Percentiles rank a stretch among this genome's conserved stretches.
Conservation (phyloP, 2,113 vertebrate genomes). For the Pedetes capensis region DNA sequence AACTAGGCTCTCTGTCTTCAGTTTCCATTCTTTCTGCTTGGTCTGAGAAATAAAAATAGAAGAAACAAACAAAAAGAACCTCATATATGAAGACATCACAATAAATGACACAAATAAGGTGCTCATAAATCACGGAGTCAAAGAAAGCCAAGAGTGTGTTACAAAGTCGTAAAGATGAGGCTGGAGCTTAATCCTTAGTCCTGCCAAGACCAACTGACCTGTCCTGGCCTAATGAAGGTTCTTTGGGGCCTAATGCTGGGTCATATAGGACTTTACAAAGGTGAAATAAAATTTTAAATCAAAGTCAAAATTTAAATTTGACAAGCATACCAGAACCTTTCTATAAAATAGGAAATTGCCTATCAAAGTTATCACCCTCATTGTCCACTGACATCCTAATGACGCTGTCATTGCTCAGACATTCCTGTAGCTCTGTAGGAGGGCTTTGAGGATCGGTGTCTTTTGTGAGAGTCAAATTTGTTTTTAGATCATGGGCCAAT, state of each 20-base stretch:
- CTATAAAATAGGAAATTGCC: neutral
- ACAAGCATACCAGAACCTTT: neutral
- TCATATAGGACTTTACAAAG: neutral
- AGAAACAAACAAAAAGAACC: neutral
- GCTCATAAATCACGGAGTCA: neutral
- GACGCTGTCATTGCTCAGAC: neutral
- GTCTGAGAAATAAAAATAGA: neutral
- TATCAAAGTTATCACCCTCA: neutral
- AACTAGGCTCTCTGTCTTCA: neutral
- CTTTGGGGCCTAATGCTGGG: neutral
- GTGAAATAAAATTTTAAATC: neutral
- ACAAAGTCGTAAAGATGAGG: neutral
- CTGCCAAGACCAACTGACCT: neutral
- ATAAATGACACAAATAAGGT: neutral
- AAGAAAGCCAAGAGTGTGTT: neutral
- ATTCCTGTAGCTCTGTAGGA: neutral
- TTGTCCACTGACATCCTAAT: neutral
- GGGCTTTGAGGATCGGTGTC: neutral
- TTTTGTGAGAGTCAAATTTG: neutral
- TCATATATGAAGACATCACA: neutral
- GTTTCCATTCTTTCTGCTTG: neutral
- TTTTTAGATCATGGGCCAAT: neutral
- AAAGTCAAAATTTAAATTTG: conserved; percentile 7
- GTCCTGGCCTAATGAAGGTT: neutral
- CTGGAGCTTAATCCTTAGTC: too few relatives aligned